These are phyloP conservation scores for Limnothrissa miodon DNA, from an alignment of 2,113 vertebrate species.

Conservation along the genomic window DNA sequence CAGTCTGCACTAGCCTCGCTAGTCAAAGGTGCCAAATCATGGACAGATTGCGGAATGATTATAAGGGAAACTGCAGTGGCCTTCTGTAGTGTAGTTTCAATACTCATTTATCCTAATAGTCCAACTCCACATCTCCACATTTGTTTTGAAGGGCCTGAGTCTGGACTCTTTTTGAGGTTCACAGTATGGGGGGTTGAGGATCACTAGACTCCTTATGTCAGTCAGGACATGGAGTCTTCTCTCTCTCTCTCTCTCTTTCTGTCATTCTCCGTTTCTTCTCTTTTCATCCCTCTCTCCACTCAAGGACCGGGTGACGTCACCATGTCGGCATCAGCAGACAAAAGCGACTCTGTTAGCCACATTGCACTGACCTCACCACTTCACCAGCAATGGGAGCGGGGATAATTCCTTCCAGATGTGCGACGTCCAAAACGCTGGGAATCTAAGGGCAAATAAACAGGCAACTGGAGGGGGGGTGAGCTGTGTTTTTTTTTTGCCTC, in stretches of 20 bases:
- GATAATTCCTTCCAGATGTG: conserved; percentile 70
- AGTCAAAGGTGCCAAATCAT: too few species aligned
- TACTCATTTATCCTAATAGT: background rate
- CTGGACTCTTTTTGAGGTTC: background rate
- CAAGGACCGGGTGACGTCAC: conserved; percentile 38
- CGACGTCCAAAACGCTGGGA: conserved; percentile 40
- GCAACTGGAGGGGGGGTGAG: conserved; percentile 5
- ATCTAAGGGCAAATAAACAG: conserved; percentile 44
- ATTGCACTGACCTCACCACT: conserved; percentile 54
- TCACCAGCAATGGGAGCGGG: conserved; percentile 24
- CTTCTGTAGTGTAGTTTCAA: background rate
- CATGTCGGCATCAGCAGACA: conserved; percentile 41
- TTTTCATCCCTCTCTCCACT: background rate
- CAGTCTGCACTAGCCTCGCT: too few species aligned
- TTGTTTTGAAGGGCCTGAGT: background rate
- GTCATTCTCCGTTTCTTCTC: background rate
- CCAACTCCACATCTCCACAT: background rate
- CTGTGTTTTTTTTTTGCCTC: background rate
- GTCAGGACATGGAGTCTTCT: background rate
- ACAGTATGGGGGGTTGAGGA: background rate
- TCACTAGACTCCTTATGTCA: background rate
- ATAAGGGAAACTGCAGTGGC: background rate
- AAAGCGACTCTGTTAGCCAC: conserved; percentile 55
- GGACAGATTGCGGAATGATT: too few species aligned
- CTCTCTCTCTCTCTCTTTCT: background rate